These are phyloP conservation scores for Scyliorhinus canicula DNA, from an alignment of 2,797 vertebrate species.

Conservation along the genomic window DNA sequence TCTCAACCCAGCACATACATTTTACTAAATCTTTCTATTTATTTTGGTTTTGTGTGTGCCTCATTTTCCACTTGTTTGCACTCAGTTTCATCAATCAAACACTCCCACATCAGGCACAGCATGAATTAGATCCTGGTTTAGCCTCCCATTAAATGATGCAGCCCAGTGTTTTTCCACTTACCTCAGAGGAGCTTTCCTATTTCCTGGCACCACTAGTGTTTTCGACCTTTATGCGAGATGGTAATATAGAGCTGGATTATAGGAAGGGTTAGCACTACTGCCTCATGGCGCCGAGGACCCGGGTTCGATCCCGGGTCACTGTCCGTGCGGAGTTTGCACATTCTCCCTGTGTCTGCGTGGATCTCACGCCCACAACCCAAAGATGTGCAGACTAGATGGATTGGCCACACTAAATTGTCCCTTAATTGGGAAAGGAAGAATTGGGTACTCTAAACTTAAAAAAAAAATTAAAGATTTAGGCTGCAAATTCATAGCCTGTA, in stretches of 20 bases:
- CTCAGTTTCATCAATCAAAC: background rate
- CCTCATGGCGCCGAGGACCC: too few species aligned
- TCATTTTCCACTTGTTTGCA: background rate
- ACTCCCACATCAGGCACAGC: background rate
- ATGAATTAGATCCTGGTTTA: background rate
- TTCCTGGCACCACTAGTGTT: background rate
- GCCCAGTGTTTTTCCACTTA: background rate
- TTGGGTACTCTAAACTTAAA: too few species aligned
- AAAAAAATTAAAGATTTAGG: too few species aligned
- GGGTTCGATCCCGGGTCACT: too few species aligned
- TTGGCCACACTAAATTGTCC: too few species aligned
- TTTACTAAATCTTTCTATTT: background rate
- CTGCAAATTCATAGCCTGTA: background rate
- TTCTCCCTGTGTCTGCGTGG: too few species aligned
- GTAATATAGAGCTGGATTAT: background rate
- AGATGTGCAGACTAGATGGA: too few species aligned
- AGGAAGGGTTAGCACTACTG: too few species aligned
- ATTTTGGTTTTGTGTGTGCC: background rate
- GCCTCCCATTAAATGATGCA: background rate
- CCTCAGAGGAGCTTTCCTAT: background rate
- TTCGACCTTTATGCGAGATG: background rate
- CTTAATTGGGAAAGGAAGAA: too few species aligned
- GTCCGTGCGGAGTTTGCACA: too few species aligned
- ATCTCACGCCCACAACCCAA: too few species aligned
- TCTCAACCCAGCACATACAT: background rate